Evolutionary conservation across 1,140 invertebrate species (phyloP), one percentile per base, ranked within the genome.

Genomic region (Cyrtorhinus lividipennis): DNA sequence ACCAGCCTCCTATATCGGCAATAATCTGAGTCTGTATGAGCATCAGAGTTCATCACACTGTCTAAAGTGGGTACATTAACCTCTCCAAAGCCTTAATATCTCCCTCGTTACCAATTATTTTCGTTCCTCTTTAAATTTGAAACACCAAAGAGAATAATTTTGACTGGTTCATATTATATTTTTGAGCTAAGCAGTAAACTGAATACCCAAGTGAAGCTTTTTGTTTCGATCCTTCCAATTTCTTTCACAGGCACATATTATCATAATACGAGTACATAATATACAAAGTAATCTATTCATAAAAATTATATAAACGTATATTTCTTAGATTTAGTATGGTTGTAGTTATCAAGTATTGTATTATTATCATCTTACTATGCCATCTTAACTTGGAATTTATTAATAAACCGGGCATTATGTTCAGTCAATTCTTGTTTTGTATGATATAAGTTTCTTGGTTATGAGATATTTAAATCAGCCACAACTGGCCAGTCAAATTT

Each of bases 381-480:
- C 38, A 63, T 25, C 58, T 57, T 56, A 48, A 38, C 62, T 57
- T 57, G 25, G 57, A 62, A 58, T 5, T 15, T 53, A 18, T 24
- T 26, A 24, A 27, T 53, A 56, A 24, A 24, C 46, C 48, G 30
- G 61, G 45, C 56, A 46, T 63, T 63, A 58, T 63, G 62, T 63
- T 63, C 56, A 27, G 62, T 63, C 62, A 63, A 63, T 63, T 63
- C 62, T 62, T 27, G 26, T 63, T 63, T 63, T 53, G 10, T 53
- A 22, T 20, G 20, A 22, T 53, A 38, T 8, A 15, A 15, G 5
- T 38, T 38, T 38, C 15, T 38, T 38, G 30, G 30, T 38, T 56
- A 62, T 24, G 25, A 25, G 26, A 61, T 61, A 44, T 62, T 27
- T 26, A 48, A 24, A 24, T 18, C 38, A 62, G 30, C 48, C 18